Conservation (phyloP, 2,113 vertebrate species). For the Formicarius rufipectus region DNA sequence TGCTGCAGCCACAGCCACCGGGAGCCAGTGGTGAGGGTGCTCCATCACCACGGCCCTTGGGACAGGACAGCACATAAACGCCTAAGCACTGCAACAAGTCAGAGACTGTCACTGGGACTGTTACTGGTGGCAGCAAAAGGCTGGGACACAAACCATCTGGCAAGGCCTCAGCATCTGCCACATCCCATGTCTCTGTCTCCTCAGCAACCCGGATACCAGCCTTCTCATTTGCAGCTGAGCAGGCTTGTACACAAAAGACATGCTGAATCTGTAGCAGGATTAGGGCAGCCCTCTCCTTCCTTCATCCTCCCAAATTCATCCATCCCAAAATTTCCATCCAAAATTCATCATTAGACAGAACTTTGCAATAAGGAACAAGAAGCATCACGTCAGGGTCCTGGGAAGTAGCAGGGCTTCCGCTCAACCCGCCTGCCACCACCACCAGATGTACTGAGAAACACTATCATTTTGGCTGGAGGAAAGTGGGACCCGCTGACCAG, state of each 20-base stretch:
- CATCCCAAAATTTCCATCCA: neutral
- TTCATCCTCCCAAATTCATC: neutral
- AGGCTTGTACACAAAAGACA: neutral
- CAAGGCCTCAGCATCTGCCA: neutral
- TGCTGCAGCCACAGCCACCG: neutral
- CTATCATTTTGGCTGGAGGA: neutral
- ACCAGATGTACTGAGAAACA: rapidly evolving
- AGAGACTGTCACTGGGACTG: neutral
- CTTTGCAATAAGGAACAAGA: neutral
- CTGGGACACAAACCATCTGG: neutral
- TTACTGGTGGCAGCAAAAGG: neutral
- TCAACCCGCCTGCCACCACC: neutral
- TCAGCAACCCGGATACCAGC: slow-evolving; percentile 61
- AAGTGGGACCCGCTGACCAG: neutral
- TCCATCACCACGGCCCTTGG: neutral
- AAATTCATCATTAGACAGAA: neutral
- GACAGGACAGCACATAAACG: neutral
- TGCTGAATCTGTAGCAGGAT: neutral
- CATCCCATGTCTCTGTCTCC: slow-evolving; percentile 59
- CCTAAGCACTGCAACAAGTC: neutral
- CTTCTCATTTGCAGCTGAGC: neutral
- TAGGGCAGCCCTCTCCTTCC: neutral
- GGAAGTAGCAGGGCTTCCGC: neutral
- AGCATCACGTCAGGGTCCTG: neutral
- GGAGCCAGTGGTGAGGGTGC: neutral